phyloP scores from a whole-genome alignment of 1,140 invertebrate species.

The Bicyclus anynana region DNA sequence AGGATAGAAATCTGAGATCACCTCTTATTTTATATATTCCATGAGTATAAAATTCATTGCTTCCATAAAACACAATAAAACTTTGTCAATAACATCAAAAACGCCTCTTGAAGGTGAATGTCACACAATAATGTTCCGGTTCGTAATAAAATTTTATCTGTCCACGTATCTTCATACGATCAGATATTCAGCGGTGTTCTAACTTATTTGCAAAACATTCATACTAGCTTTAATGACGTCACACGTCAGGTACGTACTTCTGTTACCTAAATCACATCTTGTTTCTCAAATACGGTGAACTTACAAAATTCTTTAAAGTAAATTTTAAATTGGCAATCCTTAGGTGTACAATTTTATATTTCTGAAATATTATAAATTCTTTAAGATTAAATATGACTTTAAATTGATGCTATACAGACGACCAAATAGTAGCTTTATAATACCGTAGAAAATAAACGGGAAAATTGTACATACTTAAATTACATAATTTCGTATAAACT shows the following conservation, averaged over 20 bases:
- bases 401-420: too few relatives aligned
- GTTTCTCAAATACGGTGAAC: neutral
- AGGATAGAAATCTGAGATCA: too few relatives aligned
- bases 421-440: too few relatives aligned
- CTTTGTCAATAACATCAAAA: neutral
- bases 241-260: neutral
- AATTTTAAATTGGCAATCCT: too few relatives aligned
- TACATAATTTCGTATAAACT: too few relatives aligned
- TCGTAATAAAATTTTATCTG: slow-evolving; percentile 3
- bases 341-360: too few relatives aligned
- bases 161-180: neutral
- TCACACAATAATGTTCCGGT: slow-evolving; percentile 16
- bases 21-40: too few relatives aligned
- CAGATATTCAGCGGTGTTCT: neutral
- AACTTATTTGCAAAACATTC: neutral
- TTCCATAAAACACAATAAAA: neutral
- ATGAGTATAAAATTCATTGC: too few relatives aligned
- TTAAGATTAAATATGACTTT: too few relatives aligned
- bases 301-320: neutral
- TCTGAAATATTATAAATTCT: too few relatives aligned
- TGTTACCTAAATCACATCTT: neutral
- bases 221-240: neutral
- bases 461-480: too few relatives aligned
- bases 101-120: slow-evolving; percentile 14
- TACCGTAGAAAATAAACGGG: too few relatives aligned